A percentile compares a stretch with the other conserved stretches of the same genome.
These are phyloP conservation scores for Oncorhynchus nerka DNA, from an alignment of 2,113 vertebrate species.

Conservation along the genomic window DNA sequence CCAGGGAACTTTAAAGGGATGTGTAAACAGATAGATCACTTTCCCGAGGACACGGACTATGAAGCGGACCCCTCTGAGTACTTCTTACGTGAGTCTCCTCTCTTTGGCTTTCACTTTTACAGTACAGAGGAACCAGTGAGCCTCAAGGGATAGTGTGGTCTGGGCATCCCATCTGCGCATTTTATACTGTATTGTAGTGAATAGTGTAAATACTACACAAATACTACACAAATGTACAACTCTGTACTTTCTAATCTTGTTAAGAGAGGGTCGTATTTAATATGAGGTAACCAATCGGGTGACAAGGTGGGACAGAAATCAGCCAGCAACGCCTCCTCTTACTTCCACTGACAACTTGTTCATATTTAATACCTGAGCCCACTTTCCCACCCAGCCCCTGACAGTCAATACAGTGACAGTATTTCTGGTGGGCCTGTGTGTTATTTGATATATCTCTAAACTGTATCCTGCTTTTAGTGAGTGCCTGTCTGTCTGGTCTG, in stretches of 20 bases:
- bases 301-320: too few species aligned
- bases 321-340: too few species aligned
- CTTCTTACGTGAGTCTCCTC: slow-evolving; percentile 92
- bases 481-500: slow-evolving; percentile 28
- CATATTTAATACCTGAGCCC: background rate
- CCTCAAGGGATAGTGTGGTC: too few species aligned
- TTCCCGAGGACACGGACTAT: slow-evolving; percentile 96
- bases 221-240: too few species aligned
- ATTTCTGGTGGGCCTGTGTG: slow-evolving; percentile 31
- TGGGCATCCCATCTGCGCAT: too few species aligned
- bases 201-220: too few species aligned
- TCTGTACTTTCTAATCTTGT: too few species aligned
- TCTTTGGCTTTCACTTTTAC: background rate
- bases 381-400: slow-evolving; percentile 9
- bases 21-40: slow-evolving; percentile 99
- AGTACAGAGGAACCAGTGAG: too few species aligned
- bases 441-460: slow-evolving; percentile 24
- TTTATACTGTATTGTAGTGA: too few species aligned
- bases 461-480: slow-evolving; percentile 27
- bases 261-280: too few species aligned
- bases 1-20: slow-evolving; percentile 98
- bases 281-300: too few species aligned
- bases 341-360: background rate
- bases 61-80: slow-evolving; percentile 98
- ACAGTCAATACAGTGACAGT: slow-evolving; percentile 32